These are phyloP conservation scores for Platerodrilus igneus DNA, from an alignment of 2,888 invertebrate species.

Conservation along the genomic window DNA sequence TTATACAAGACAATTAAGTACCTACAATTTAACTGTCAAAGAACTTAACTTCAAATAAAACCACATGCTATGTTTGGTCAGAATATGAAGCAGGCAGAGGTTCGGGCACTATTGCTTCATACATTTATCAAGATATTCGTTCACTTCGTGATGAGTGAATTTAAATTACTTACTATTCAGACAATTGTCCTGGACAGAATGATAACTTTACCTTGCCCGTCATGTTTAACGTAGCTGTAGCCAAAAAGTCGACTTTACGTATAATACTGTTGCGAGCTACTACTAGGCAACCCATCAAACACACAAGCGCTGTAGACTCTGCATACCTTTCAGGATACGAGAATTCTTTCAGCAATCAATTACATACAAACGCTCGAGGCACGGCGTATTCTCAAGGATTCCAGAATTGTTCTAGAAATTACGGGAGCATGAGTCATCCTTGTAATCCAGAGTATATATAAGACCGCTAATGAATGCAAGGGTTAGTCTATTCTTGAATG, in stretches of 20 bases:
- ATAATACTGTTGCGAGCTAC: no score
- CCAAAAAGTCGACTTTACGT: background rate
- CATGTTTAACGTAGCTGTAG: background rate
- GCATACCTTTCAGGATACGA: no score
- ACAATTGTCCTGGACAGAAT: constrained; percentile 2
- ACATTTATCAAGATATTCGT: background rate
- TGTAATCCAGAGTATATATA: no score
- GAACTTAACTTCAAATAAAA: constrained; percentile 2
- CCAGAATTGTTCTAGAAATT: no score
- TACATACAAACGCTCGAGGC: no score
- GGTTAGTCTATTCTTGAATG: no score
- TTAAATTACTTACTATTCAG: constrained; percentile 1
- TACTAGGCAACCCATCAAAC: no score
- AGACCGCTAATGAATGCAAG: no score
- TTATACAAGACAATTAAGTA: background rate
- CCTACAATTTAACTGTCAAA: constrained; percentile 3
- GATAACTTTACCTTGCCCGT: constrained; percentile 1
- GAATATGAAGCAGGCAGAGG: constrained; percentile 4
- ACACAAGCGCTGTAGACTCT: no score
- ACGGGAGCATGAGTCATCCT: no score
- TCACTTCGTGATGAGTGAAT: background rate
- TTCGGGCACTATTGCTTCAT: background rate
- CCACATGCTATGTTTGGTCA: constrained; percentile 2
- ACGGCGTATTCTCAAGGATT: no score
- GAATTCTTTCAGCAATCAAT: no score